These are phyloP conservation scores for Gallinago paraguaiae DNA, from an alignment of 2,113 vertebrate genomes.

Conservation along the genomic window DNA sequence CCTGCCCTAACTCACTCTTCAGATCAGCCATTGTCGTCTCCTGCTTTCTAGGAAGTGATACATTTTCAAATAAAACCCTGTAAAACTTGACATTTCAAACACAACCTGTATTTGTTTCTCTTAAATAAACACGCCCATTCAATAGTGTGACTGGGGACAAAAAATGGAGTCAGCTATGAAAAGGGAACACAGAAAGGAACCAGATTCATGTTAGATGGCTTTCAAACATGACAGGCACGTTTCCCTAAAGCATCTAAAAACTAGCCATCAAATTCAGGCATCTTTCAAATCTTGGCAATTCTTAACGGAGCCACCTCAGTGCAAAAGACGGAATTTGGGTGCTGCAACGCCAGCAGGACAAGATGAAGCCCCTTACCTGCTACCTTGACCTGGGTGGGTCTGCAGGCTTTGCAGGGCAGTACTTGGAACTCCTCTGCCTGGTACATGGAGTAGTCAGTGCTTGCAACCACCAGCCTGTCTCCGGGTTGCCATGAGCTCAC, in stretches of 20 bases:
- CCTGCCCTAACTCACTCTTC: not conserved
- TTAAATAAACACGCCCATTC: not conserved
- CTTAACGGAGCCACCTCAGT: not conserved
- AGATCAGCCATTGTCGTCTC: not conserved
- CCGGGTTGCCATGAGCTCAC: conserved; percentile 73
- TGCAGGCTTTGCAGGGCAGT: conserved; percentile 76
- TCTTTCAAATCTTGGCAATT: not conserved
- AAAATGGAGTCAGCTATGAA: not conserved
- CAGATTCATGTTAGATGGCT: not conserved
- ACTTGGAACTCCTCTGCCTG: conserved; percentile 86
- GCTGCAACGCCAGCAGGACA: not conserved
- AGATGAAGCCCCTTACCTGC: conserved; percentile 79
- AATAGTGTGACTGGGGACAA: not conserved
- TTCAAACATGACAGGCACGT: fast-evolving
- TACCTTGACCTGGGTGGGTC: conserved; percentile 84
- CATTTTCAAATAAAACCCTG: not conserved
- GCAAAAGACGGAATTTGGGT: not conserved
- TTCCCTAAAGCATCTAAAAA: not conserved
- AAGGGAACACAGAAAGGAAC: not conserved
- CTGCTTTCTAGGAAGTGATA: not conserved
- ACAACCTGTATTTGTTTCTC: not conserved
- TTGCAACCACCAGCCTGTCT: conserved; percentile 80
- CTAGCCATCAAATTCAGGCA: not conserved
- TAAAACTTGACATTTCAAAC: not conserved
- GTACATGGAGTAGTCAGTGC: conserved; percentile 87